A percentile compares a stretch with the other conserved stretches of the same genome.
These are phyloP conservation scores for Drosophila yakuba DNA, from an alignment of 1,140 invertebrate species.

Conservation along the genomic window DNA sequence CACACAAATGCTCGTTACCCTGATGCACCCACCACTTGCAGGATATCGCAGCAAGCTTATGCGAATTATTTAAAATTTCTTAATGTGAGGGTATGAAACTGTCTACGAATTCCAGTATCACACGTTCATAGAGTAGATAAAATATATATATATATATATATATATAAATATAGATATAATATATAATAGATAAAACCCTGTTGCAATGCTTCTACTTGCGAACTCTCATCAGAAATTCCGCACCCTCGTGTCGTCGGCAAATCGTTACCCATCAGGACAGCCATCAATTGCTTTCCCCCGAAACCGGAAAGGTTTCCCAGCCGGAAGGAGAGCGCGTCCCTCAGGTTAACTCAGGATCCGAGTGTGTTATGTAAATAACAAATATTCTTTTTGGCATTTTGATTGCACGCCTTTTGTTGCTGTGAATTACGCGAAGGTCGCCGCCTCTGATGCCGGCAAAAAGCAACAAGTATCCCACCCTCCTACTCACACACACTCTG, in stretches of 20 bases:
- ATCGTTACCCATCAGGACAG: conserved; percentile 33
- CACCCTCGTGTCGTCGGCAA: conserved; percentile 8
- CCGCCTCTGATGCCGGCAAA: neutral
- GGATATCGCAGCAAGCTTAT: neutral
- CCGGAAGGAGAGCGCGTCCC: neutral
- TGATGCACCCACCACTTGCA: neutral
- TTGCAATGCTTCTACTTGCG: neutral
- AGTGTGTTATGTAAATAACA: conserved; percentile 44
- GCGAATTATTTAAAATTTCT: neutral
- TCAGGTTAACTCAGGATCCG: neutral
- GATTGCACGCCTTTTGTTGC: conserved; percentile 53
- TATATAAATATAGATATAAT: too few species aligned
- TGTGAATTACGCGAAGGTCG: conserved; percentile 36
- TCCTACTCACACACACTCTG: neutral
- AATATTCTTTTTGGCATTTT: conserved; percentile 57
- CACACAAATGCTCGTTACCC: conserved; percentile 1
- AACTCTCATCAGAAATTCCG: neutral
- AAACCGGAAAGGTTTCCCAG: conserved; percentile 25
- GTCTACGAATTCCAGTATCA: too few species aligned
- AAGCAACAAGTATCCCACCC: conserved; percentile 45
- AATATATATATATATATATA: too few species aligned
- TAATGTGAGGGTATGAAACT: too few species aligned
- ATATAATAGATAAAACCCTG: neutral
- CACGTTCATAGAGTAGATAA: too few species aligned
- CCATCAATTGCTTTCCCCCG: conserved; percentile 31